phyloP scores from a whole-genome alignment of 2,797 vertebrate species.

The Pangasius larnaudii region DNA sequence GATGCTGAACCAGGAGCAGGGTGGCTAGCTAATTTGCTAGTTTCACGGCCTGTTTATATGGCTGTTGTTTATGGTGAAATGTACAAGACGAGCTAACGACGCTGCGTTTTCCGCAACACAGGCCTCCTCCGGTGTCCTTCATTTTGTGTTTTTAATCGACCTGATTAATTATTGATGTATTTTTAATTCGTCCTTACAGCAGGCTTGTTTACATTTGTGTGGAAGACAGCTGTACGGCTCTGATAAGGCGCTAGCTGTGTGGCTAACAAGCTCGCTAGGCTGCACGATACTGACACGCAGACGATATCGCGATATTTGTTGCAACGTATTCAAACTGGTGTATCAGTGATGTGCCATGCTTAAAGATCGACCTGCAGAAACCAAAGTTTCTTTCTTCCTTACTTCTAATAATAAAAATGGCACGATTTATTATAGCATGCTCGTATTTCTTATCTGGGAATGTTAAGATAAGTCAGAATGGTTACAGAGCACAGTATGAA shows the following conservation, averaged over 20 bases:
- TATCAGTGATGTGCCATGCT: too few relatives aligned
- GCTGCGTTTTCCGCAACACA: not conserved
- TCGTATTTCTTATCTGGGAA: not conserved
- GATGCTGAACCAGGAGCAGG: not conserved
- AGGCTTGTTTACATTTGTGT: not conserved
- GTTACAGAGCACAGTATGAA: not conserved
- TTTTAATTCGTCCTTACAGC: not conserved
- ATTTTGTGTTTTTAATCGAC: not conserved
- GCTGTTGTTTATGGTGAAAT: not conserved
- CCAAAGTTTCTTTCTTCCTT: not conserved
- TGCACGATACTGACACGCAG: not conserved
- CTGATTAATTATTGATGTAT: not conserved
- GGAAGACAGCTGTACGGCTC: not conserved
- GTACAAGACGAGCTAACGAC: not conserved
- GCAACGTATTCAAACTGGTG: not conserved
- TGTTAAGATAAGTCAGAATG: not conserved
- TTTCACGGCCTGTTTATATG: not conserved
- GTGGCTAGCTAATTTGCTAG: not conserved
- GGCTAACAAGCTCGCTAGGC: not conserved
- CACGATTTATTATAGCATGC: not conserved
- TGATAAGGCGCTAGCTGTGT: not conserved
- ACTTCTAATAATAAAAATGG: not conserved
- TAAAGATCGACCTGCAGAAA: not conserved
- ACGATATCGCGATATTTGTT: conserved; percentile 10
- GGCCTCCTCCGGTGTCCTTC: too few relatives aligned